Evolutionary conservation across 2,797 vertebrate genomes (phyloP).

Genomic region (Alexandromys oeconomus): DNA sequence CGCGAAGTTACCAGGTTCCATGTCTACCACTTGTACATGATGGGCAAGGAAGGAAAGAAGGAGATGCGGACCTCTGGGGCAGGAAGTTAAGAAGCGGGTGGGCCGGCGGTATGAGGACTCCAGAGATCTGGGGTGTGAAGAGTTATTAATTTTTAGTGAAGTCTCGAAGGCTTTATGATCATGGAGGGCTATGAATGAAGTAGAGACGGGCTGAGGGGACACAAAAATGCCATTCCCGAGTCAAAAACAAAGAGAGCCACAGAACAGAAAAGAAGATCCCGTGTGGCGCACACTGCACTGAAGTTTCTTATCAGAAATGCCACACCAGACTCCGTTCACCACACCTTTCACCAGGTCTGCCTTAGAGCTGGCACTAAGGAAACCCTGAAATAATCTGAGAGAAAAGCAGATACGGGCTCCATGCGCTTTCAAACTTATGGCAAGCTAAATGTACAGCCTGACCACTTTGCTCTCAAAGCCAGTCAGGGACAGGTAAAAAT

Average conservation of each 20-base stretch:
- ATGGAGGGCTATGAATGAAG: background rate
- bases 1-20: background rate
- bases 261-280: background rate
- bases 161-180: background rate
- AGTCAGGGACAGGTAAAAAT: conserved; percentile 5
- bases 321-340: background rate
- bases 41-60: background rate
- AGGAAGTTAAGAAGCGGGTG: background rate
- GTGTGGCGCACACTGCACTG: background rate
- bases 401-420: background rate
- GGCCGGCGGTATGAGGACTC: background rate
- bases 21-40: background rate
- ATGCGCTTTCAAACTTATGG: background rate
- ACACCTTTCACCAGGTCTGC: background rate
- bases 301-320: background rate
- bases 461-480: too few species aligned
- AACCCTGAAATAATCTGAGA: background rate
- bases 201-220: background rate
- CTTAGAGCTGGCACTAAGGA: background rate
- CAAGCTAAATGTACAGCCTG: background rate
- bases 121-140: background rate
- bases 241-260: background rate
- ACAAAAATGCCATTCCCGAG: background rate
- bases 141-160: background rate
- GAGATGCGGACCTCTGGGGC: background rate